Evolutionary conservation across 1,140 invertebrate species (phyloP).

Genomic region (Odontomachus brunneus): DNA sequence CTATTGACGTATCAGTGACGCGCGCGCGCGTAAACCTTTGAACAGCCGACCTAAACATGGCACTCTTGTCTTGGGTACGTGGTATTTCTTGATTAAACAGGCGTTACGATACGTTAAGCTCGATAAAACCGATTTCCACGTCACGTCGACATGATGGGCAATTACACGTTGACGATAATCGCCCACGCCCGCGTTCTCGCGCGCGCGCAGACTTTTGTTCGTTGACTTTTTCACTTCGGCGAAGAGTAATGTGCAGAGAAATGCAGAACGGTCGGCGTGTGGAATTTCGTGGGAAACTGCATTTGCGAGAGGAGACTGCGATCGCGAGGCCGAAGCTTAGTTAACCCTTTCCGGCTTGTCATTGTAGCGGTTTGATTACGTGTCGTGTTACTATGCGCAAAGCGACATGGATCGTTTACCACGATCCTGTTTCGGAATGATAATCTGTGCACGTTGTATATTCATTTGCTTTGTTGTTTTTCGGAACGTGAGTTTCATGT

Average conservation of each 20-base stretch:
- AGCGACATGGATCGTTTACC: conserved; percentile 16
- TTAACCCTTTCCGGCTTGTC: conserved; percentile 15
- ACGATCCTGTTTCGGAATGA: too few relatives aligned
- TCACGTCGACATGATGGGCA: conserved; percentile 45
- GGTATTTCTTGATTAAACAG: conserved; percentile 53
- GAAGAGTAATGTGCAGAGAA: neutral
- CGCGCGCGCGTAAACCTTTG: conserved; percentile 33
- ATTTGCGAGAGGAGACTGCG: neutral
- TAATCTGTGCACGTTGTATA: too few relatives aligned
- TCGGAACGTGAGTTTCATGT: too few relatives aligned
- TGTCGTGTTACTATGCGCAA: neutral
- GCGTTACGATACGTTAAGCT: conserved; percentile 43
- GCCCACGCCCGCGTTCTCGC: neutral
- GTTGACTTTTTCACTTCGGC: conserved; percentile 6
- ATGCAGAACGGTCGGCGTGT: neutral
- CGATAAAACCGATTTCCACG: conserved; percentile 63
- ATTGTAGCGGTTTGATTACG: neutral
- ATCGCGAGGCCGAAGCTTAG: conserved; percentile 1
- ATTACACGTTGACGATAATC: conserved; percentile 53
- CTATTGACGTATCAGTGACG: conserved; percentile 19
- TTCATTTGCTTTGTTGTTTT: too few relatives aligned
- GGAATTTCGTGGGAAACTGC: neutral
- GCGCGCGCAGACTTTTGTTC: conserved; percentile 25
- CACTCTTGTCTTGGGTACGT: conserved; percentile 5
- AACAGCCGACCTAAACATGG: conserved; percentile 18